Evolutionary conservation across 1,140 invertebrate species (phyloP).

Genomic region (Anoplolepis gracilipes): DNA sequence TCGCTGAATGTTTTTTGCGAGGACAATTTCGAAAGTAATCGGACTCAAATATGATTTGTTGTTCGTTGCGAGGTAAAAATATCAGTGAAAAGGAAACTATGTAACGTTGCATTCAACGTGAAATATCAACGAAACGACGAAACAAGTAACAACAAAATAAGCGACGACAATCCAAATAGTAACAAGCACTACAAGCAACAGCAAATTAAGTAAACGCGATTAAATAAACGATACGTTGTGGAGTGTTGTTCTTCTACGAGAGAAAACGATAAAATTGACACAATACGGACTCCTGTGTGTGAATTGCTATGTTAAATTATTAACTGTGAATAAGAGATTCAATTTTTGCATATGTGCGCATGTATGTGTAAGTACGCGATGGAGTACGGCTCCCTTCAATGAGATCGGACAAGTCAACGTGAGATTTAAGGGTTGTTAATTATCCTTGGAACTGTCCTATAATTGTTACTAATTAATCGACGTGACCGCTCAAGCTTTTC

Average conservation of each 20-base stretch:
- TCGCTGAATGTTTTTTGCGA: constrained; percentile 16
- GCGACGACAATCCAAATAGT: background rate
- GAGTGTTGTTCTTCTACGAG: background rate
- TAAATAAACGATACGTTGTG: constrained; percentile 5
- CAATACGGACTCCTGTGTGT: too few relatives aligned
- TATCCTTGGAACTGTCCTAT: constrained; percentile 39
- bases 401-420: constrained; percentile 35
- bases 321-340: constrained; percentile 23
- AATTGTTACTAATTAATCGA: constrained; percentile 48
- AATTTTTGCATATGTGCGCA: background rate
- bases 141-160: background rate
- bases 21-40: constrained; percentile 34
- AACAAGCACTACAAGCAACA: background rate
- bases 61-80: constrained; percentile 1
- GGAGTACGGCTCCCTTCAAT: background rate
- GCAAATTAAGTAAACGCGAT: background rate
- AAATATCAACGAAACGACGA: background rate
- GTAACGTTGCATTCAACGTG: background rate
- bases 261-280: background rate
- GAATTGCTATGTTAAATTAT: constrained; percentile 8
- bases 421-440: constrained; percentile 45
- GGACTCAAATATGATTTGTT: constrained; percentile 11
- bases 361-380: constrained; percentile 3
- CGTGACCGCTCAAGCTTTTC: constrained; percentile 8
- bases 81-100: constrained; percentile 7